phyloP scores from a whole-genome alignment of 2,113 vertebrate genomes.

The Acrocephalus arundinaceus region DNA sequence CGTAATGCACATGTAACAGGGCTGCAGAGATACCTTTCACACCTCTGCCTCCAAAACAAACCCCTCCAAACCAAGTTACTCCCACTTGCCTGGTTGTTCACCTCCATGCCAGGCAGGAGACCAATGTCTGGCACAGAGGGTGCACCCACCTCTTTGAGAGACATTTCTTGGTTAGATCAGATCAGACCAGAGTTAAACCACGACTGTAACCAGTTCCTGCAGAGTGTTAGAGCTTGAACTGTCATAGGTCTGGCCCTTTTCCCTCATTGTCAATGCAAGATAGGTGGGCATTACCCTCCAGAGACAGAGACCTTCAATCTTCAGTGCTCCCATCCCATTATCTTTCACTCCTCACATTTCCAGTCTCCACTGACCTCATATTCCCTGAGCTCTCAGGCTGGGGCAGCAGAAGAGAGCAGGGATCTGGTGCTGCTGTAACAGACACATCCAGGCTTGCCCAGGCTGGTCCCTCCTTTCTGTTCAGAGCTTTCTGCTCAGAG shows the following conservation, averaged over 20 bases:
- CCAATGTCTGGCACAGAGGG: too few relatives aligned
- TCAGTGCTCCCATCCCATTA: not conserved
- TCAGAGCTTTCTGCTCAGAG: not conserved
- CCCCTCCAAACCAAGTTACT: not conserved
- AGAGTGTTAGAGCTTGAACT: not conserved
- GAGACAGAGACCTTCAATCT: not conserved
- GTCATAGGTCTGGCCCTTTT: not conserved
- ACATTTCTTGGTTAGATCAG: fast-evolving
- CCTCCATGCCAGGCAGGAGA: not conserved
- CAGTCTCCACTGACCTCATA: not conserved
- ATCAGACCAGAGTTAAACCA: not conserved
- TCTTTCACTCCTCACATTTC: not conserved
- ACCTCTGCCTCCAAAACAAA: not conserved
- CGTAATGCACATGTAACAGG: not conserved
- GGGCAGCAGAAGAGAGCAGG: not conserved
- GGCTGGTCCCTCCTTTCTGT: not conserved
- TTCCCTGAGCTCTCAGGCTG: not conserved
- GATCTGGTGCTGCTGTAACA: not conserved
- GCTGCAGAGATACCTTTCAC: not conserved
- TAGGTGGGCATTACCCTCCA: not conserved
- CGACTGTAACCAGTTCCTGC: fast-evolving
- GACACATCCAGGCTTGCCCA: not conserved
- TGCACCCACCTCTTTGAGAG: not conserved
- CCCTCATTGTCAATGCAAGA: not conserved
- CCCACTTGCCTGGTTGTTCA: not conserved